Base-by-base conservation (phyloP, 2,113 vertebrate genomes). In the Apteryx mantelli region DNA sequence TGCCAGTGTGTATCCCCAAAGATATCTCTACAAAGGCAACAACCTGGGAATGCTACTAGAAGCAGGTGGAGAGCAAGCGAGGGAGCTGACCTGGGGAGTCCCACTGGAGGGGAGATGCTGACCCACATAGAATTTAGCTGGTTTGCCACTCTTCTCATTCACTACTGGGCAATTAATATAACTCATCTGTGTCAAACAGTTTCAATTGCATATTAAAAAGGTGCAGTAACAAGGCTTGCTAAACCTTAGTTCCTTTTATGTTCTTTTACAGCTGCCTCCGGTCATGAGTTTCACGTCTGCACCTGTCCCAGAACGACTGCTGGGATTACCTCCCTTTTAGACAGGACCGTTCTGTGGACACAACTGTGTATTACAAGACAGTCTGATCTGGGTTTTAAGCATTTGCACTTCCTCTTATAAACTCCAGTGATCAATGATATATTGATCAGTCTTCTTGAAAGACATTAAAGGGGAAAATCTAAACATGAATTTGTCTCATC, bases 81-180 rank as follows among this genome's bases (percentile, higher is more conserved):
- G 13, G 2, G 9, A 88, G 9, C 13, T 73, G n/a, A 8, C 21
- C n/a, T 63, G 2, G 4, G 11, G 22, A 66, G 3, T 34, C 24
- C 40, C n/a, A 38, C 7, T 13, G 20, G 11, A 8, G 25, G 12
- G 40, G 53, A 80, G 36, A 30, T 28, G 7, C 22, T 63, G n/a
- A 53, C 24, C 40, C 22, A 64, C 10, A 13, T 17, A 73, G 58
- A 52, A 64, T 36, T 32, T 32, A 10, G 10, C 8, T 46, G 52
- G 21, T 79, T 79, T 87, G 7, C 20, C 50, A 55, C 60, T 64
- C 34, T 48, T 5, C 36, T 89, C 3, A 3, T 3, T 36, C 22
- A 8, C 21, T 60, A 46, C 0, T 34, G 0, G 36, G 30, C 34
- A 60, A 42, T 4, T 28, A 52, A 88, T 14, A 8, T 71, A 61